A percentile compares a stretch with the other conserved stretches of the same genome.
These are phyloP conservation scores for Corythornis madagascariensis DNA, from an alignment of 2,113 vertebrate species.

Conservation along the genomic window DNA sequence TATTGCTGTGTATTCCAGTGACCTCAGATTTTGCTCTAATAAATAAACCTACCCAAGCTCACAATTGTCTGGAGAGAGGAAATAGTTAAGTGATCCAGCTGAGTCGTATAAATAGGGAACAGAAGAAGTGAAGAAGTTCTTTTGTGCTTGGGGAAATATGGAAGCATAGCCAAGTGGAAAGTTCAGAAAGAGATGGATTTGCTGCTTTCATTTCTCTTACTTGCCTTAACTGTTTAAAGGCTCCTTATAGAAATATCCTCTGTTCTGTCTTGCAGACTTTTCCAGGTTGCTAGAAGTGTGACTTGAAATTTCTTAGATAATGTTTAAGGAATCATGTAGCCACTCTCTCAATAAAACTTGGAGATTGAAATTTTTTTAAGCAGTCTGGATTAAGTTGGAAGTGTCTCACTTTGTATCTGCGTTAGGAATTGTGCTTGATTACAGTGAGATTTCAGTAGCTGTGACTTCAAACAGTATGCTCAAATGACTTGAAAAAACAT, in stretches of 20 bases:
- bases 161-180: neutral
- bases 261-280: neutral
- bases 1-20: neutral
- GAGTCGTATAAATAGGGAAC: neutral
- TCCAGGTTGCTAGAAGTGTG: neutral
- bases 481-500: neutral
- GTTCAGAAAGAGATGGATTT: neutral
- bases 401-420: neutral
- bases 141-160: neutral
- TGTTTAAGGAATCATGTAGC: neutral
- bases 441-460: neutral
- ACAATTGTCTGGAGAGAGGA: neutral
- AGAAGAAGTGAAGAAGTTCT: neutral
- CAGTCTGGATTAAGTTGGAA: neutral
- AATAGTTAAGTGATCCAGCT: neutral
- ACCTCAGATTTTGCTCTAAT: neutral
- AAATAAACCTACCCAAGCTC: neutral
- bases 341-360: neutral
- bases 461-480: neutral
- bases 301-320: neutral
- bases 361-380: neutral
- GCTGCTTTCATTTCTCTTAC: neutral
- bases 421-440: neutral
- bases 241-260: neutral
- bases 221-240: neutral